Evolutionary conservation across 1,140 invertebrate genomes (phyloP).

Genomic region (Drosophila aff.): DNA sequence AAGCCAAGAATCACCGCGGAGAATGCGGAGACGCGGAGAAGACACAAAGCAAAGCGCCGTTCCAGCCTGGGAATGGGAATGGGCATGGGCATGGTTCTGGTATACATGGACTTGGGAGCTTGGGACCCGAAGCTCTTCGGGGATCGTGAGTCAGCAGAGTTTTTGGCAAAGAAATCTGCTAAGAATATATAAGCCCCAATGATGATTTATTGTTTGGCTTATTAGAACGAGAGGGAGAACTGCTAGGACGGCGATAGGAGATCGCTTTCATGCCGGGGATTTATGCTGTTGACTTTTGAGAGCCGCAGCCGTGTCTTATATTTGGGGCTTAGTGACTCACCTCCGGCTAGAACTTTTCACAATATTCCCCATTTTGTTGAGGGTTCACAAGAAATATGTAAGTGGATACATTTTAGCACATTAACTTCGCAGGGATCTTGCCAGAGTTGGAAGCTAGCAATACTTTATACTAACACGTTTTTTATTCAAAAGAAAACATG

Average conservation of each 20-base stretch:
- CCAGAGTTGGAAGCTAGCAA: not conserved
- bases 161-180: slow-evolving; percentile 65
- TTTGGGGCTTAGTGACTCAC: slow-evolving; percentile 45
- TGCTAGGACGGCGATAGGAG: slow-evolving; percentile 35
- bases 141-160: slow-evolving; percentile 78
- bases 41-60: slow-evolving; percentile 73
- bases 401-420: slow-evolving; percentile 26
- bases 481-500: not conserved
- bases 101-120: slow-evolving; percentile 21
- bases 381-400: slow-evolving; percentile 12
- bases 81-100: slow-evolving; percentile 28
- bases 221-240: slow-evolving; percentile 68
- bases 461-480: slow-evolving; percentile 2
- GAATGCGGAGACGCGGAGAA: slow-evolving; percentile 18
- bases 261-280: slow-evolving; percentile 35
- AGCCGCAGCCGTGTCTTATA: slow-evolving; percentile 20
- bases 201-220: slow-evolving; percentile 80
- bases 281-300: slow-evolving; percentile 49
- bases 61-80: slow-evolving; percentile 47
- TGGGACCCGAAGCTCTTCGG: slow-evolving; percentile 49
- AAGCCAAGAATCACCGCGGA: slow-evolving; percentile 32
- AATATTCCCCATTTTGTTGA: not conserved
- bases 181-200: slow-evolving; percentile 70
- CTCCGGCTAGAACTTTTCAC: slow-evolving; percentile 27
- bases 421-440: slow-evolving; percentile 5